Evolutionary conservation across 2,797 vertebrate genomes (phyloP), one percentile per base, ranked within the genome.

Genomic region (Ibycter americanus): DNA sequence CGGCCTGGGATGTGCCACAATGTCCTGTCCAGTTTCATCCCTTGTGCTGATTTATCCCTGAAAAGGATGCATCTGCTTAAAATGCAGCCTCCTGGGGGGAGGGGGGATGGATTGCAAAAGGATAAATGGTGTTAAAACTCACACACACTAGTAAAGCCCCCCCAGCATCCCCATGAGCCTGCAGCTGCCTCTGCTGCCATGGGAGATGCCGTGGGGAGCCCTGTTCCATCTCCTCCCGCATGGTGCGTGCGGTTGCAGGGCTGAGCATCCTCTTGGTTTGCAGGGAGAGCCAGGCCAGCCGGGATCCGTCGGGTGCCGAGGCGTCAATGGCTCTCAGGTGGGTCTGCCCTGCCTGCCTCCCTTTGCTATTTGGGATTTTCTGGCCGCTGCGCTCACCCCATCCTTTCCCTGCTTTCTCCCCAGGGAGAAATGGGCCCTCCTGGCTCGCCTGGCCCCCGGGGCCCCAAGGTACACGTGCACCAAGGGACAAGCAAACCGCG

Each of bases 321-420:
- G 99, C 27, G 84, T 97, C 77, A 99, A 99, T 18, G 99, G 99
- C 82, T 99, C 99, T 13, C 98, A 98, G 98, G 99, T 99, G 94
- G 95, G 98, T 95, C 76, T 25, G 14, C 2, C 26, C 47, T 0
- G 0, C 0, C 11, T 32, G 29, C 31, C 31, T 11, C 2, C 31
- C 86, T 65, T 2, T 4, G 66, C 20, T 5, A 0, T 38, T 20
- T 5, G 46, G 55, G 51, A 8, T 78, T 46, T 19, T 6, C 29
- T 2, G 1, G 11, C 9, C 2, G 0, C 54, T 42, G 54, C 0
- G 0, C 27, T 94, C 62, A 91, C 14, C 20, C 20, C 0, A 0
- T 7, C 51, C 74, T 9, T n/a, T 51, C 59, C 17, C 56, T 8
- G 59, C 56, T 97, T 47, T 83, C 66, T 93, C 82, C 91, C 10